A percentile compares a stretch with the other conserved stretches of the same genome.
Conservation (phyloP, 2,888 invertebrate genomes). For the Matsumyia berberina region DNA sequence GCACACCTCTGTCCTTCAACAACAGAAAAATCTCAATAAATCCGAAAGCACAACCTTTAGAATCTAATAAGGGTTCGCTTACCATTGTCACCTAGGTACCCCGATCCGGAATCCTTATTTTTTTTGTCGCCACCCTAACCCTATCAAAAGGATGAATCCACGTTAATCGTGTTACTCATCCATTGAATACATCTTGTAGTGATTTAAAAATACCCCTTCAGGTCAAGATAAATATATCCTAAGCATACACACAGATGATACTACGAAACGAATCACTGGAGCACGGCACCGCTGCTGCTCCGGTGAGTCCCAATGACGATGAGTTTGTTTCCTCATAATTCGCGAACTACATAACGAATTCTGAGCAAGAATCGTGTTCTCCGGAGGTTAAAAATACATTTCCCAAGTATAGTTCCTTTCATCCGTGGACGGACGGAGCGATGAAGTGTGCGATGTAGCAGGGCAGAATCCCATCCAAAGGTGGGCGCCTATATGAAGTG, state of each 20-base stretch:
- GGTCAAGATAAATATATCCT: constrained; percentile 19
- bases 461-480: not conserved
- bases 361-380: not conserved
- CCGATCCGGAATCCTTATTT: too few species aligned
- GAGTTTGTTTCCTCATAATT: too few species aligned
- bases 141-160: too few species aligned
- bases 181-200: not conserved
- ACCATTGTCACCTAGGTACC: too few species aligned
- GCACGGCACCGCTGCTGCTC: too few species aligned
- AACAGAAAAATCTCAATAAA: too few species aligned
- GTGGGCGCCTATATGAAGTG: not conserved
- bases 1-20: too few species aligned
- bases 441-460: constrained; percentile 18
- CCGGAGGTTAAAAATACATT: constrained; percentile 50
- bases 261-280: too few species aligned
- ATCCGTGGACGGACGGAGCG: not conserved
- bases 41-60: too few species aligned
- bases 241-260: not conserved
- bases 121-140: too few species aligned
- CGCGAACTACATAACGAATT: constrained; percentile 6
- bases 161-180: not conserved
- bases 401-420: constrained; percentile 23
- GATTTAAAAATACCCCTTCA: constrained; percentile 10
- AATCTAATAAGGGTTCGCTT: too few species aligned
- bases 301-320: too few species aligned